These are phyloP conservation scores for Drosophila greeni DNA, from an alignment of 2,888 invertebrate species.

Conservation along the genomic window DNA sequence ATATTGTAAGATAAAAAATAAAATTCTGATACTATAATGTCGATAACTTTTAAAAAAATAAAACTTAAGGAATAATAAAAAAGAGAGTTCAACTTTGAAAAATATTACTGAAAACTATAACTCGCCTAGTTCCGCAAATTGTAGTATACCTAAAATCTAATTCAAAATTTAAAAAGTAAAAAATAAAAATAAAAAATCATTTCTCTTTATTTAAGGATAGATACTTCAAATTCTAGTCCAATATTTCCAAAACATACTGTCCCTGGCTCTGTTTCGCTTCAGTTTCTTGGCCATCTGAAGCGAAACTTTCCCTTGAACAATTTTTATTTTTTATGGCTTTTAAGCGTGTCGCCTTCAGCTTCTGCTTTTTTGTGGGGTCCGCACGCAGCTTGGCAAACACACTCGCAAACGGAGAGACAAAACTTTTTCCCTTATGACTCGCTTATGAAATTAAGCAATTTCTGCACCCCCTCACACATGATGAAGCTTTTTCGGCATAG, in stretches of 20 bases:
- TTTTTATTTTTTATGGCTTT: slow-evolving; percentile 65
- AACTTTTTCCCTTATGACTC: slow-evolving; percentile 69
- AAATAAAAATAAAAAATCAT: not conserved
- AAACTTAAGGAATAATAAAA: not conserved
- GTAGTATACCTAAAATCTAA: not conserved
- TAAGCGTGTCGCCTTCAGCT: slow-evolving; percentile 56
- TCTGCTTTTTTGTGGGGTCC: slow-evolving; percentile 21
- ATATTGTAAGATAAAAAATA: not conserved
- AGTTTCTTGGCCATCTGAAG: slow-evolving; percentile 23
- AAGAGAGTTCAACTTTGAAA: not conserved
- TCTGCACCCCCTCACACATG: slow-evolving; percentile 47
- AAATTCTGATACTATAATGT: too few species aligned
- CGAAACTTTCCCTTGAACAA: slow-evolving; percentile 53
- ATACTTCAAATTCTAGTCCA: not conserved
- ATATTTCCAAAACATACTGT: slow-evolving; percentile 3
- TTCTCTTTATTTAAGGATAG: not conserved
- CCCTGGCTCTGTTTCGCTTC: slow-evolving; percentile 3
- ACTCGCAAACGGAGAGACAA: slow-evolving; percentile 20
- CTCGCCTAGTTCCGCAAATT: not conserved
- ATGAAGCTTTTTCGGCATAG: slow-evolving; percentile 54
- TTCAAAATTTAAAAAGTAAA: not conserved
- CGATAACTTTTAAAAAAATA: too few species aligned
- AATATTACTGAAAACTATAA: not conserved
- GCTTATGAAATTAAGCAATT: slow-evolving; percentile 71
- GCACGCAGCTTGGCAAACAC: slow-evolving; percentile 52